Conservation (phyloP, 2,797 vertebrate genomes). For the Helicolenus hilgendorfi region DNA sequence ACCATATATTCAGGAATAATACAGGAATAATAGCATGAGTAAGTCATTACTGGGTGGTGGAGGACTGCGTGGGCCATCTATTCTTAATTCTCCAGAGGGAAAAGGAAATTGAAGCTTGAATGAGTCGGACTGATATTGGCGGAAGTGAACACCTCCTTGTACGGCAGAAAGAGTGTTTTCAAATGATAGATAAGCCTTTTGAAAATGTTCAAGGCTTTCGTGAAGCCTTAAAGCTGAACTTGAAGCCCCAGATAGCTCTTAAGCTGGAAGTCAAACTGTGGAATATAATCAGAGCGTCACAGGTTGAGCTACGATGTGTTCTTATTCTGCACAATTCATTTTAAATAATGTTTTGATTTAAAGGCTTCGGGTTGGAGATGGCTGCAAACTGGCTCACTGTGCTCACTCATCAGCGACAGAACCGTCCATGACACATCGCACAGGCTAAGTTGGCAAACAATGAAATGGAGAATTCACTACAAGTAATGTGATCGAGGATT, state of each 20-base stretch:
- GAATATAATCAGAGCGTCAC: slow-evolving; percentile 27
- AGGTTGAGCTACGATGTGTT: slow-evolving; percentile 24
- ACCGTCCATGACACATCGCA: not conserved
- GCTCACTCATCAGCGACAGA: not conserved
- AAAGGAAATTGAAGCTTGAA: slow-evolving; percentile 37
- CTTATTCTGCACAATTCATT: not conserved
- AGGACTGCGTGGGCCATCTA: slow-evolving; percentile 28
- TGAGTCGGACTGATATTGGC: slow-evolving; percentile 50
- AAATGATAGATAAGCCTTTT: slow-evolving; percentile 71
- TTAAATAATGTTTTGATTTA: not conserved
- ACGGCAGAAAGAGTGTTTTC: slow-evolving; percentile 37
- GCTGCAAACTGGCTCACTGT: not conserved
- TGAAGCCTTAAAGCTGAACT: slow-evolving; percentile 55
- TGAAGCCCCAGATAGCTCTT: slow-evolving; percentile 44
- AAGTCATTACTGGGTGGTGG: not conserved
- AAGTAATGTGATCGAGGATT: not conserved
- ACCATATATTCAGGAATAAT: slow-evolving; percentile 7
- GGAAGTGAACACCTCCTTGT: slow-evolving; percentile 52
- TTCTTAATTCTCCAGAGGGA: slow-evolving; percentile 45
- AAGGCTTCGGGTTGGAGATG: not conserved
- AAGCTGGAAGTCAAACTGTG: slow-evolving; percentile 24
- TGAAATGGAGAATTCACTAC: not conserved
- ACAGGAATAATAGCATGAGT: slow-evolving; percentile 3
- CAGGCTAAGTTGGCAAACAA: not conserved
- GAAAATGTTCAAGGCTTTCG: slow-evolving; percentile 58